phyloP scores from a whole-genome alignment of 30 jellyfish, hydroid and myxozoan genomes.

The Pelagia noctiluca region DNA sequence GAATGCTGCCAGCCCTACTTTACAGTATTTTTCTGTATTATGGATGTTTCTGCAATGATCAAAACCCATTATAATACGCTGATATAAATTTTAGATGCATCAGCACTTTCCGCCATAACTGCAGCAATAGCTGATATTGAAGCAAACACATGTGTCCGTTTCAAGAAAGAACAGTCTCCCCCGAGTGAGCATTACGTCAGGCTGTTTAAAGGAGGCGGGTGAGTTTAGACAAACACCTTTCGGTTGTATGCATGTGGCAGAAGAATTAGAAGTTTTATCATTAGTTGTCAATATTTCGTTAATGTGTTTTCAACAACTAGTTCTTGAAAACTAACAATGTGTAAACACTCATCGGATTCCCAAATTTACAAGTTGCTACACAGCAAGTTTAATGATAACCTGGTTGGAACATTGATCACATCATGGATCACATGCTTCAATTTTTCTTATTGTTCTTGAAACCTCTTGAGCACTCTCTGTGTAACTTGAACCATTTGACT shows the following conservation, averaged over 20 bases:
- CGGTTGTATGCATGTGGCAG: background rate
- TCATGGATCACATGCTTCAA: too few relatives aligned
- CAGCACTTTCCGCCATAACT: background rate
- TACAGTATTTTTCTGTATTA: background rate
- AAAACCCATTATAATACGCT: background rate
- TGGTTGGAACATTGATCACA: too few relatives aligned
- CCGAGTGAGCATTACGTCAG: conserved; percentile 10
- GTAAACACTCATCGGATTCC: background rate
- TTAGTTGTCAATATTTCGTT: background rate
- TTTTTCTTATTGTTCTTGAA: too few relatives aligned
- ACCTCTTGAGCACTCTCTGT: too few relatives aligned
- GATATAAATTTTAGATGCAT: background rate
- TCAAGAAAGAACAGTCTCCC: background rate
- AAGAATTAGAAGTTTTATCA: background rate
- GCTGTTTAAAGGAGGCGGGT: conserved; percentile 28
- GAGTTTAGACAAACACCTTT: background rate
- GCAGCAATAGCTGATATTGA: conserved; percentile 11
- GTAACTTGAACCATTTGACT: too few relatives aligned
- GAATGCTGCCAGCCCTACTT: too few relatives aligned
- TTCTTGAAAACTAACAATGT: background rate
- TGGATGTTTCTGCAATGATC: background rate
- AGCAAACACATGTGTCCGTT: conserved; percentile 6
- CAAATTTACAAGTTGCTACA: too few relatives aligned
- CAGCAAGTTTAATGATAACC: too few relatives aligned
- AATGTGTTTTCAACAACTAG: background rate